Percentiles rank a stretch among this genome's conserved stretches.
Conservation (phyloP, 92 coral and sea anemone species). For the Paramuricea clavata region DNA sequence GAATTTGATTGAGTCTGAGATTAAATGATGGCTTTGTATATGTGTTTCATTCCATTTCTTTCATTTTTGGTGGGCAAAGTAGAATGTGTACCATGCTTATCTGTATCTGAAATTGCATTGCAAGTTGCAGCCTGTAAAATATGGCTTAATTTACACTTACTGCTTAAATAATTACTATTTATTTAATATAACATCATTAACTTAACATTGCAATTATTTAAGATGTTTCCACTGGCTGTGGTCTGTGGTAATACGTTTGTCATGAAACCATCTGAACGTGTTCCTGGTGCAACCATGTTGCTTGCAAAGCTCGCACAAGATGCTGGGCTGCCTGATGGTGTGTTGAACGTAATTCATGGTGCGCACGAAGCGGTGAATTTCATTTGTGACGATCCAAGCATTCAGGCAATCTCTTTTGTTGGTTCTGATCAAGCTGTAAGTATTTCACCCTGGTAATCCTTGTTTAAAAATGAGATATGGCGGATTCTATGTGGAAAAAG, state of each 20-base stretch:
- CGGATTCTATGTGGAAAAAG: too few species aligned
- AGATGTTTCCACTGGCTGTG: slow-evolving; percentile 98
- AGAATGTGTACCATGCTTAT: too few species aligned
- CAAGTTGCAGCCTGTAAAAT: too few species aligned
- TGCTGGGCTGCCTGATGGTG: slow-evolving; percentile 98
- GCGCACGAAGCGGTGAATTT: slow-evolving; percentile 95
- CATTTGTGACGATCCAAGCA: slow-evolving; percentile 91
- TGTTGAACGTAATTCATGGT: slow-evolving; percentile 91
- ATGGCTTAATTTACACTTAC: too few species aligned
- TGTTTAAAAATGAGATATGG: too few species aligned
- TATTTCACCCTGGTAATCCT: not conserved
- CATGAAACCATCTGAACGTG: slow-evolving; percentile 93
- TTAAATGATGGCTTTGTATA: too few species aligned
- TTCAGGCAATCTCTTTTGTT: slow-evolving; percentile 94
- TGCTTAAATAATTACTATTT: too few species aligned
- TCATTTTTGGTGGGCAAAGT: too few species aligned
- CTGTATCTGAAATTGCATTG: too few species aligned
- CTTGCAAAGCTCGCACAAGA: slow-evolving; percentile 94
- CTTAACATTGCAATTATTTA: not conserved
- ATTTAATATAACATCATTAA: too few species aligned
- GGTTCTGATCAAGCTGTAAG: slow-evolving; percentile 99
- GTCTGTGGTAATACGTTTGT: slow-evolving; percentile 96
- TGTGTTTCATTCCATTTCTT: too few species aligned
- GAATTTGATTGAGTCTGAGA: too few species aligned
- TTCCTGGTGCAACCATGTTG: slow-evolving; percentile 93